phyloP scores from a whole-genome alignment of 2,888 invertebrate genomes.

The Dryococelus australis region DNA sequence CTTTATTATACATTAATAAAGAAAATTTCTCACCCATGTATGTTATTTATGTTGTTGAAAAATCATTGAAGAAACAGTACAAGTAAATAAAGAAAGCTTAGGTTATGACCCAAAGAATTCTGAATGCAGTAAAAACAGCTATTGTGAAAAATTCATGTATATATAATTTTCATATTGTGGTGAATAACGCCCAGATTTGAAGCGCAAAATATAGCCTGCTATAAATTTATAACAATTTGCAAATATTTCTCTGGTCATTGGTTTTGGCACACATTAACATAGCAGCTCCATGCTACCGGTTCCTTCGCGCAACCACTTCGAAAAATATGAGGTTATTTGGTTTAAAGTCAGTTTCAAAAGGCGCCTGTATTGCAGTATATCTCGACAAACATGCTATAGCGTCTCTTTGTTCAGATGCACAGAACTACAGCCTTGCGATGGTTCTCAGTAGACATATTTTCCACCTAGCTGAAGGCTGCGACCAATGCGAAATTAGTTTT shows the following conservation, averaged over 20 bases:
- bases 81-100: background rate
- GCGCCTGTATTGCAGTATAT: background rate
- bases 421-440: too few relatives aligned
- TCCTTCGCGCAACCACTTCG: background rate
- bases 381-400: background rate
- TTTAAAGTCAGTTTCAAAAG: background rate
- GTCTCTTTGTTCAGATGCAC: background rate
- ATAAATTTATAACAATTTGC: background rate
- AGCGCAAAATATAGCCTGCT: background rate
- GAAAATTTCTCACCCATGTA: too few relatives aligned
- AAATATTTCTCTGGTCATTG: background rate
- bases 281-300: conserved; percentile 16
- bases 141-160: background rate
- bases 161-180: background rate
- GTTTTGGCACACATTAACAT: conserved; percentile 11
- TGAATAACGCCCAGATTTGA: background rate
- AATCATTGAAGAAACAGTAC: too few relatives aligned
- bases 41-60: too few relatives aligned
- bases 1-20: too few relatives aligned
- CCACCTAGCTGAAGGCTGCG: too few relatives aligned
- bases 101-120: background rate
- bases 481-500: too few relatives aligned
- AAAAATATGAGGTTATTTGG: conserved; percentile 8
- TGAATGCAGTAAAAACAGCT: background rate
- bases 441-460: too few relatives aligned